Conservation (phyloP, 2,797 vertebrate genomes). For the Megaceryle alcyon region DNA sequence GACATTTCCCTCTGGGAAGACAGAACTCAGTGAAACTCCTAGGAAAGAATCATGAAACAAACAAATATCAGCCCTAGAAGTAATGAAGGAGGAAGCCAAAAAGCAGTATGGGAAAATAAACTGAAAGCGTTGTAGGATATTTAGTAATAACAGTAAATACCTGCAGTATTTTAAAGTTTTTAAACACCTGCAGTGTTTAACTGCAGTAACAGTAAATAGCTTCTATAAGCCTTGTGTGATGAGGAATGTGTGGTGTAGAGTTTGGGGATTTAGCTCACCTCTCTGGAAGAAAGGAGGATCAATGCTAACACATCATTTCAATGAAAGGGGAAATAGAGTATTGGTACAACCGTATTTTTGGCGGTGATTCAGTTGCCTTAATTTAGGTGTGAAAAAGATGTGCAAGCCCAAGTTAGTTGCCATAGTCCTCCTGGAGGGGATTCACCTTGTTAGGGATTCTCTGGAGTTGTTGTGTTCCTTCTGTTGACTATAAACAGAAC, state of each 20-base stretch:
- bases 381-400: background rate
- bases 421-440: background rate
- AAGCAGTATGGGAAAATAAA: background rate
- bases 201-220: no score
- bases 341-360: background rate
- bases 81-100: background rate
- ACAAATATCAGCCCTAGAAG: background rate
- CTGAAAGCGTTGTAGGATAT: background rate
- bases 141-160: background rate
- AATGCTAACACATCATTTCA: background rate
- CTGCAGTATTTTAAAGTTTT: background rate
- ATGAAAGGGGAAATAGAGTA: background rate
- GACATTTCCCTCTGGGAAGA: background rate
- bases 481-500: background rate
- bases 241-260: background rate
- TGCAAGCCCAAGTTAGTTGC: background rate
- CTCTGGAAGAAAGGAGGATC: background rate
- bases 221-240: background rate
- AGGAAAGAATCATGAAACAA: background rate
- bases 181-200: no score
- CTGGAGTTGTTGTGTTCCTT: background rate
- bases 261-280: background rate
- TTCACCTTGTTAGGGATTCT: background rate
- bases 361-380: background rate
- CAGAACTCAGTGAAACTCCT: background rate